Evolutionary conservation across 2,797 vertebrate species (phyloP).

Genomic region (Hirundo rustica): DNA sequence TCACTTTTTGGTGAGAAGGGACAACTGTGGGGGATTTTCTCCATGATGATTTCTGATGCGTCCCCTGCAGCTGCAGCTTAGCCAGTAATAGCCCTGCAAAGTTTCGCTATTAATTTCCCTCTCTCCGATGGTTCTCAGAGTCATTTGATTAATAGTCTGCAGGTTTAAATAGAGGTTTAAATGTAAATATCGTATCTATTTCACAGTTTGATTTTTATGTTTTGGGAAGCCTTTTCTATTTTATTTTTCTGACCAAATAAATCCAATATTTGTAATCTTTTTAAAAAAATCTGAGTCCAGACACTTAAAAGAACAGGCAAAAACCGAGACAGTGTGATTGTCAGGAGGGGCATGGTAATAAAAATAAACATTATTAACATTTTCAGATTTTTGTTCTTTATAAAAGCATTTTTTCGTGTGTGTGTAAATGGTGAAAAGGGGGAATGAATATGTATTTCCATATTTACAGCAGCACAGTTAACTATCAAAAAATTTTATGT

Average conservation of each 20-base stretch:
- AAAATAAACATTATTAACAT: constrained; percentile 41
- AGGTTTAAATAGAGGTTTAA: neutral
- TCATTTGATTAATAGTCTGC: neutral
- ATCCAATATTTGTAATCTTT: constrained; percentile 7
- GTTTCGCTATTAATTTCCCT: neutral
- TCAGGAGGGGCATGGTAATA: neutral
- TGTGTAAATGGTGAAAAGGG: neutral
- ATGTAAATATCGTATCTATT: neutral
- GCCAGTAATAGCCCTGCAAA: neutral
- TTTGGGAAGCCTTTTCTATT: neutral
- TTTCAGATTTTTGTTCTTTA: constrained; percentile 25
- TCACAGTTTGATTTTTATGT: neutral
- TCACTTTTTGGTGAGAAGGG: neutral
- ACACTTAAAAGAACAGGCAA: constrained; percentile 4
- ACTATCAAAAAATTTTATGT: neutral
- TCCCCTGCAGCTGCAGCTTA: neutral
- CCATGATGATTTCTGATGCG: neutral
- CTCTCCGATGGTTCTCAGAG: neutral
- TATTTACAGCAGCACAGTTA: constrained; percentile 17
- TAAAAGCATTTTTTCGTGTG: neutral
- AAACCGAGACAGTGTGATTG: constrained; percentile 24
- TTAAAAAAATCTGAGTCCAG: neutral
- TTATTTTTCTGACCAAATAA: constrained; percentile 14
- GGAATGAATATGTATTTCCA: constrained; percentile 9
- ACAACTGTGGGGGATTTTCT: neutral